phyloP scores from a whole-genome alignment of 2,888 invertebrate species.

The Marronus borbonicus region DNA sequence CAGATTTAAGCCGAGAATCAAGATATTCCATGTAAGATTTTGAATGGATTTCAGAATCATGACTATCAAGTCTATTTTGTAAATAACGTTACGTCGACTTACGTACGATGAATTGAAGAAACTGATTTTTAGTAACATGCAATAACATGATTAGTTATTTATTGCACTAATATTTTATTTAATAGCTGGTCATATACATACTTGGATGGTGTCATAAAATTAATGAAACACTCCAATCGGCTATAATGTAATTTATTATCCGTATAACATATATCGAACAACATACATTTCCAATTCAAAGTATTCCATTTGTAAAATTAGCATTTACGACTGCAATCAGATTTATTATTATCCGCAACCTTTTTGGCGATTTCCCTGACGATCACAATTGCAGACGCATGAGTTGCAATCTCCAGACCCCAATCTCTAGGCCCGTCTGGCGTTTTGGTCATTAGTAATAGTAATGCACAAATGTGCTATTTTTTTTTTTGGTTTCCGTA shows the following conservation, averaged over 20 bases:
- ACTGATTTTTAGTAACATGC: too few relatives aligned
- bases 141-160: too few relatives aligned
- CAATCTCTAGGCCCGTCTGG: conserved; percentile 52
- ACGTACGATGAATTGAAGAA: too few relatives aligned
- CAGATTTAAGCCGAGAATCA: conserved; percentile 25
- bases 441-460: conserved; percentile 48
- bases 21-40: neutral
- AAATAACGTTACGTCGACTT: too few relatives aligned
- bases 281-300: too few relatives aligned
- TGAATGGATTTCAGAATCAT: neutral
- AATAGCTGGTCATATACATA: neutral
- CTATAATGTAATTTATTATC: neutral
- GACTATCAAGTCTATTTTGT: too few relatives aligned
- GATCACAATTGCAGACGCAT: conserved; percentile 55
- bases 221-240: neutral
- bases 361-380: conserved; percentile 52
- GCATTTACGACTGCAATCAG: too few relatives aligned
- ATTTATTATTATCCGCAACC: conserved; percentile 50
- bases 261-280: neutral
- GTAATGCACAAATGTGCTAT: neutral
- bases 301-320: too few relatives aligned
- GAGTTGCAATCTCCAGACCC: conserved; percentile 48
- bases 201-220: neutral
- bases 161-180: too few relatives aligned
- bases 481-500: too few relatives aligned